A percentile compares a stretch with the other conserved stretches of the same genome.
Evolutionary conservation across 2,888 invertebrate species (phyloP).

Genomic region (Calliopum simillimum): DNA sequence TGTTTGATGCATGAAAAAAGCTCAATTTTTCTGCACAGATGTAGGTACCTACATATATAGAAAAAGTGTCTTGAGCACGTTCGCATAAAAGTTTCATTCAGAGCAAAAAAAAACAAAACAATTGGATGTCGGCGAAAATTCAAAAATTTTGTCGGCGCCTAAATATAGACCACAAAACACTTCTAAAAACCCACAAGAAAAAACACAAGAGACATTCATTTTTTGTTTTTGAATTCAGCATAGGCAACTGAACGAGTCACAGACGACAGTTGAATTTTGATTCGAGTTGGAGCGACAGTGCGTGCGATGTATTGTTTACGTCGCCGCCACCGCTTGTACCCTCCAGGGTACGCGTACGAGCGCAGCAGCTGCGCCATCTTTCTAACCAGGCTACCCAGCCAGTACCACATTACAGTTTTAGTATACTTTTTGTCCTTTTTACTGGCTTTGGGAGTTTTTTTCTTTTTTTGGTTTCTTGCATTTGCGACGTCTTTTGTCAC

Average conservation of each 20-base stretch:
- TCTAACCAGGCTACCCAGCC: background rate
- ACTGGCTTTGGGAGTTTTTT: background rate
- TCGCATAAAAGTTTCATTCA: too few species aligned
- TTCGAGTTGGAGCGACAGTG: conserved; percentile 5
- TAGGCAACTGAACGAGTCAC: background rate
- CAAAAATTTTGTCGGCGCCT: too few species aligned
- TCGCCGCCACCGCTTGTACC: background rate
- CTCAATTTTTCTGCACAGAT: background rate
- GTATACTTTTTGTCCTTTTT: background rate
- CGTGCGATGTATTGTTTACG: background rate
- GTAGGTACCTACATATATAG: too few species aligned
- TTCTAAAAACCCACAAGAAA: background rate
- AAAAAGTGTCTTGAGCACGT: background rate
- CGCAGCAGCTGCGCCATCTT: background rate
- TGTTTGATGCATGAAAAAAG: too few species aligned
- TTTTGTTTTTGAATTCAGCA: too few species aligned
- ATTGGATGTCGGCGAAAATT: background rate
- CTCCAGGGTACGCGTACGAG: conserved; percentile 8
- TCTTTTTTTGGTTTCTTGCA: conserved; percentile 7
- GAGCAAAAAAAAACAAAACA: background rate
- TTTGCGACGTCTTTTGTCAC: background rate
- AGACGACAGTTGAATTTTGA: conserved; percentile 28
- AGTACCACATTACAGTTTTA: too few species aligned
- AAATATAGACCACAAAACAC: background rate
- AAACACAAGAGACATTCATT: background rate